Base-by-base conservation (phyloP, 2,797 vertebrate species). In the Carapus acus region DNA sequence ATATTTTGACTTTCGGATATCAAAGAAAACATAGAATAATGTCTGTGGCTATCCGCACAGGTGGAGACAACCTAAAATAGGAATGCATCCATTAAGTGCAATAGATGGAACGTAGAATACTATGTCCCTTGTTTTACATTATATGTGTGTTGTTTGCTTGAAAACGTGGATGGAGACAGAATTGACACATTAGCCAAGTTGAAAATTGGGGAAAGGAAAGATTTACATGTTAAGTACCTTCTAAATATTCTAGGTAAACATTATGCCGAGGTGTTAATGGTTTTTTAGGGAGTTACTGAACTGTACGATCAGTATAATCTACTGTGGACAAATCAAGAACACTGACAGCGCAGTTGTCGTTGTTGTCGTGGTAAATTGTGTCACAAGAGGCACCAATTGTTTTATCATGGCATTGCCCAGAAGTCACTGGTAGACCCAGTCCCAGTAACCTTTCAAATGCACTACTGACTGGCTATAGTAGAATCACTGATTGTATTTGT, bases 61-160 rank as follows among this genome's bases (percentile, higher is more conserved):
- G 65, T 66, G 69, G 72, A 83, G 75, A 79, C 77, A 77, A 77
- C 65, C 67, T 68, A 77, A 73, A 84, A 78, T 75, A 80, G 80
- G 76, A 86, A 83, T 65, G 78, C 73, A 83, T 79, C 72, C 71
- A 78, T 61, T 82, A 73, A 79, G 78, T 80, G 58, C 59, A 76
- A n/a, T n/a, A n/a, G n/a, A n/a, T n/a, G n/a, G n/a, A n/a, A n/a
- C n/a, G n/a, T n/a, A n/a, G n/a, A n/a, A n/a, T n/a, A n/a, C n/a
- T n/a, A n/a, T n/a, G n/a, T n/a, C n/a, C n/a, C n/a, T n/a, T n/a
- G n/a, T n/a, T n/a, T n/a, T n/a, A n/a, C n/a, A n/a, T n/a, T n/a
- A n/a, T n/a, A n/a, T n/a, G n/a, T n/a, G n/a, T n/a, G n/a, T n/a
- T n/a, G n/a, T n/a, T n/a, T n/a, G 58, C 48, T 7, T 1, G 8